phyloP scores from a whole-genome alignment of 30 jellyfish, hydroid and myxozoan species.

The Hydractinia symbiolongicarpus region DNA sequence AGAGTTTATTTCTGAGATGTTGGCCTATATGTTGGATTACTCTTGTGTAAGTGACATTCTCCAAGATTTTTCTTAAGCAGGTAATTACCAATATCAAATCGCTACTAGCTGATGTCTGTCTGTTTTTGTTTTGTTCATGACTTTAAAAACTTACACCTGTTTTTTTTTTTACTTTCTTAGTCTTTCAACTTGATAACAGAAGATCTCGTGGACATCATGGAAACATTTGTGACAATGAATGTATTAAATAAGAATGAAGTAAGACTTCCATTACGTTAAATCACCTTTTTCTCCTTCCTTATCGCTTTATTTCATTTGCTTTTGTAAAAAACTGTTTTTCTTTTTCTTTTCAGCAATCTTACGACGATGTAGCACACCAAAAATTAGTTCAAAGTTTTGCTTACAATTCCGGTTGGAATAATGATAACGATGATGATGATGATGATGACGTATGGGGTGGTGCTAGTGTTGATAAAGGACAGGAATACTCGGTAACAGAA shows the following conservation, averaged over 20 bases:
- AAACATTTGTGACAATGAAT: background rate
- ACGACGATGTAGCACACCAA: background rate
- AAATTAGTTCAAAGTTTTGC: constrained; percentile 1
- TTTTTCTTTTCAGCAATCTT: background rate
- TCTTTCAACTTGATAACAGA: background rate
- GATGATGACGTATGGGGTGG: constrained; percentile 17
- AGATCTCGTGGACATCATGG: background rate
- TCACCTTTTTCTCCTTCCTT: background rate
- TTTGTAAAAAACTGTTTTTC: background rate
- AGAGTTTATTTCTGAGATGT: background rate
- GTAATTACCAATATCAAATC: background rate
- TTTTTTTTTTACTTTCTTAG: background rate
- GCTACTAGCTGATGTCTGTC: background rate
- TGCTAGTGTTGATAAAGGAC: background rate
- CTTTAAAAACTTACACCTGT: too few species aligned
- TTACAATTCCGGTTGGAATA: background rate
- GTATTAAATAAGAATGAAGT: background rate
- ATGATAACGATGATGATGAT: background rate
- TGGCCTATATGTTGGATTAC: constrained; percentile 3
- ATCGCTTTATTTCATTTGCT: background rate
- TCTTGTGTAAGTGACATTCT: background rate
- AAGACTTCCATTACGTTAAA: background rate
- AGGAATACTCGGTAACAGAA: background rate
- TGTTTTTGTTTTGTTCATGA: background rate
- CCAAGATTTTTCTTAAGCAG: background rate